Evolutionary conservation across 2,113 vertebrate genomes (phyloP).

Genomic region (Cardinalis cardinalis): DNA sequence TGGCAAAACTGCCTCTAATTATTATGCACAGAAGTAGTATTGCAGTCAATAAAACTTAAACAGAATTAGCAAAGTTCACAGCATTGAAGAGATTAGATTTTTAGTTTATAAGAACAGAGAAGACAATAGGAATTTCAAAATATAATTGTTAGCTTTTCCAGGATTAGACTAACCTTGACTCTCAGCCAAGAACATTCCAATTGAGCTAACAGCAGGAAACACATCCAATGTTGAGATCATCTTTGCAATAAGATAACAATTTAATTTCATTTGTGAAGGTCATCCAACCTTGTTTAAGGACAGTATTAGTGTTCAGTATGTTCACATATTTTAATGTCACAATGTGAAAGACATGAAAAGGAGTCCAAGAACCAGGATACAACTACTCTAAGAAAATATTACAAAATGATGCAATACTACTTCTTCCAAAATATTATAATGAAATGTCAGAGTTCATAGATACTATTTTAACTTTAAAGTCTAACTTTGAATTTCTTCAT

Average conservation of each 20-base stretch:
- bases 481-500: background rate
- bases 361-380: background rate
- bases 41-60: background rate
- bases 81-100: background rate
- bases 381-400: background rate
- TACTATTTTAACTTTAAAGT: background rate
- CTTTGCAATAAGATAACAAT: conserved; percentile 38
- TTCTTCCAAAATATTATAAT: background rate
- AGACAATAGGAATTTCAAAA: conserved; percentile 39
- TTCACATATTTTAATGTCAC: background rate
- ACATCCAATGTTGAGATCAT: conserved; percentile 44
- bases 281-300: background rate
- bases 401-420: background rate
- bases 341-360: background rate
- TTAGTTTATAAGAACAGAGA: conserved; percentile 27
- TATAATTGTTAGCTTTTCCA: background rate
- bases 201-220: conserved; percentile 53
- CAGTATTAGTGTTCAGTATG: background rate
- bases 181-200: conserved; percentile 64
- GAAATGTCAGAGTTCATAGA: background rate
- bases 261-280: conserved; percentile 37
- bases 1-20: background rate
- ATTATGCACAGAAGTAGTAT: background rate
- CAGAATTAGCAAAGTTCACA: background rate
- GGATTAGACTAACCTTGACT: conserved; percentile 49